Percentiles rank a stretch among this genome's conserved stretches.
Conservation (phyloP, 2,888 invertebrate species). For the Limenitis arthemis region DNA sequence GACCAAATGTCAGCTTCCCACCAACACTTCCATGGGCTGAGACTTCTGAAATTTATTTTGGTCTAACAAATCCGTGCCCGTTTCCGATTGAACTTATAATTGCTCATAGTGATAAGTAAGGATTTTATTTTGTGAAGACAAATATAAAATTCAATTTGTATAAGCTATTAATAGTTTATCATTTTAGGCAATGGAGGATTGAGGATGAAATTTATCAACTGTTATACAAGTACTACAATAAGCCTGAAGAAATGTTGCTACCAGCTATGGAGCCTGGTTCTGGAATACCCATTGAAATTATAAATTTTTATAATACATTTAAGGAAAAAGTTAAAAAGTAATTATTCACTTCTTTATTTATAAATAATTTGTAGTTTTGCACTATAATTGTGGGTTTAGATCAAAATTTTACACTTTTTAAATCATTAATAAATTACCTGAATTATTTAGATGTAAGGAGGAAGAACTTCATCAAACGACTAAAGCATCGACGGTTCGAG, state of each 20-base stretch:
- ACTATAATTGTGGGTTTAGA: background rate
- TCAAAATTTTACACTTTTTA: background rate
- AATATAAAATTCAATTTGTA: background rate
- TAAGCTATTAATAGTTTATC: background rate
- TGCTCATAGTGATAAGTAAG: slow-evolving; percentile 77
- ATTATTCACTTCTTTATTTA: background rate
- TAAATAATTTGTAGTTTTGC: background rate
- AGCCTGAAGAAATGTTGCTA: slow-evolving; percentile 57
- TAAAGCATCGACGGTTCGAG: slow-evolving; percentile 29
- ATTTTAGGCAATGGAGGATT: slow-evolving; percentile 42
- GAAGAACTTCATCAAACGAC: slow-evolving; percentile 37
- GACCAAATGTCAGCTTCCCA: slow-evolving; percentile 68
- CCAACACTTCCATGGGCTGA: slow-evolving; percentile 75
- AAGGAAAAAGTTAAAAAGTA: slow-evolving; percentile 45
- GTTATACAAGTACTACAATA: slow-evolving; percentile 54
- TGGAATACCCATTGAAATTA: slow-evolving; percentile 43
- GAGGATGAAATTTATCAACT: slow-evolving; percentile 56
- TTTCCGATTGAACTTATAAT: slow-evolving; percentile 80
- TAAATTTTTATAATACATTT: slow-evolving; percentile 42
- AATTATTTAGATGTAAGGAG: slow-evolving; percentile 36
- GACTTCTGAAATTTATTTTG: slow-evolving; percentile 70
- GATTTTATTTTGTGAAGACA: slow-evolving; percentile 11
- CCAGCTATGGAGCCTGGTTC: slow-evolving; percentile 48
- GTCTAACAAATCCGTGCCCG: slow-evolving; percentile 74
- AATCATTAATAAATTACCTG: background rate